Base-by-base conservation (phyloP, 2,113 vertebrate genomes). In the Meriones unguiculatus region DNA sequence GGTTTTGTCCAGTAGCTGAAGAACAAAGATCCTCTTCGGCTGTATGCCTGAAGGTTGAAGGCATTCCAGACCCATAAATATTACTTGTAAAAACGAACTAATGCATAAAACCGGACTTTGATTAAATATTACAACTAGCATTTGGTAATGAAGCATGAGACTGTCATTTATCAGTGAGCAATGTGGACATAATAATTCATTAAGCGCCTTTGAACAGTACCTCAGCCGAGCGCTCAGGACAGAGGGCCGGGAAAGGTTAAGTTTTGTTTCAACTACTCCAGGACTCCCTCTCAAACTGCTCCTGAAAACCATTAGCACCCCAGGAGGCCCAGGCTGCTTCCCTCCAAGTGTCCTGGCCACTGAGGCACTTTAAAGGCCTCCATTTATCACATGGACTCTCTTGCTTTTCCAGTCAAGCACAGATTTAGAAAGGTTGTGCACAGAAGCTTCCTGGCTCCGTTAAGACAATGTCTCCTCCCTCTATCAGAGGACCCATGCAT, bases 101-200 rank as follows among this genome's bases (percentile, higher is more conserved):
- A 97, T 97, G 98, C 95, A 91, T 98, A 96, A 98, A 98, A 94
- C 96, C 97, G 97, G 96, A 96, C 96, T 98, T 98, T 97, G 98
- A 98, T 98, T 98, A 98, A 98, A 98, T 98, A 98, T 98, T 98
- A 98, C 92, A 97, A 97, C 98, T 97, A 96, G 96, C 90, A 76
- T 96, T 95, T 95, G 95, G 97, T 98, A 98, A 98, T 98, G 97
- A 91, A 97, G 98, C 98, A 85, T 97, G 97, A 97, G 98, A 82
- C 95, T 98, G 97, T 98, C 98, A 98, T 98, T 98, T 98, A 98
- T 98, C 98, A 98, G 98, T 80, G 86, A 98, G 98, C 98, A 98
- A 98, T 97, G 97, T 96, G 97, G 97, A 96, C 76, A 78, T 97
- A 97, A 96, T 98, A 97, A 98, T 98, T 98, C 97, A 98, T 98